phyloP scores from a whole-genome alignment of 1,140 invertebrate species.

The Idris sp. region DNA sequence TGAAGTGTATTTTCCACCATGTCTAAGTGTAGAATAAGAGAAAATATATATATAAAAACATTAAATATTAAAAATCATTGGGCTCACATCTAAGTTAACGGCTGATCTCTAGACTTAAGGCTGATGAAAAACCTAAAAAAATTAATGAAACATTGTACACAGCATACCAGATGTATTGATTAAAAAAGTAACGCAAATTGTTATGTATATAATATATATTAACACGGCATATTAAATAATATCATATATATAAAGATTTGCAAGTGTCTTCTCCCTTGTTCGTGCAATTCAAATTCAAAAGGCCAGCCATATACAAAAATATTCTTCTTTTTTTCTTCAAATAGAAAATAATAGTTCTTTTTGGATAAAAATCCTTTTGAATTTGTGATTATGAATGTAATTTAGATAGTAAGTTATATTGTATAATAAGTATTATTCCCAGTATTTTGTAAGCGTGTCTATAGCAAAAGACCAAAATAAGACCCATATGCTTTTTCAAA shows the following conservation, averaged over 20 bases:
- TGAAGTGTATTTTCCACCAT: slow-evolving; percentile 25
- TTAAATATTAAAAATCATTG: slow-evolving; percentile 5
- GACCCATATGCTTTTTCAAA: too few species aligned
- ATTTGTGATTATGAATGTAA: too few species aligned
- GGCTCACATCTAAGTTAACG: slow-evolving; percentile 27
- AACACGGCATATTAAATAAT: slow-evolving; percentile 29
- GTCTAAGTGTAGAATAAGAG: slow-evolving; percentile 25
- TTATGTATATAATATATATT: slow-evolving; percentile 47
- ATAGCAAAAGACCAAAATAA: too few species aligned
- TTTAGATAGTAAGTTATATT: too few species aligned
- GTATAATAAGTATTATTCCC: too few species aligned
- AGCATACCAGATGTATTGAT: slow-evolving; percentile 13
- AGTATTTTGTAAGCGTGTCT: too few species aligned
- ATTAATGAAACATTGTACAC: slow-evolving; percentile 44
- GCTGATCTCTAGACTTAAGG: slow-evolving; percentile 51
- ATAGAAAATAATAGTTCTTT: too few species aligned
- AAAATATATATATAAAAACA: slow-evolving; percentile 11
- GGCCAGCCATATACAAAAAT: too few species aligned
- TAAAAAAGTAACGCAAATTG: slow-evolving; percentile 33
- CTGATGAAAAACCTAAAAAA: slow-evolving; percentile 21
- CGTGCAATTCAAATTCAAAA: slow-evolving; percentile 27
- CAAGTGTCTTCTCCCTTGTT: slow-evolving; percentile 63
- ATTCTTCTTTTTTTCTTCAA: too few species aligned
- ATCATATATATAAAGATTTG: slow-evolving; percentile 43
- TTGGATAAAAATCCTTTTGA: too few species aligned